Evolutionary conservation across 2,113 vertebrate genomes (phyloP), one percentile per base, ranked within the genome.

Genomic region (Sylvilagus bachmani): DNA sequence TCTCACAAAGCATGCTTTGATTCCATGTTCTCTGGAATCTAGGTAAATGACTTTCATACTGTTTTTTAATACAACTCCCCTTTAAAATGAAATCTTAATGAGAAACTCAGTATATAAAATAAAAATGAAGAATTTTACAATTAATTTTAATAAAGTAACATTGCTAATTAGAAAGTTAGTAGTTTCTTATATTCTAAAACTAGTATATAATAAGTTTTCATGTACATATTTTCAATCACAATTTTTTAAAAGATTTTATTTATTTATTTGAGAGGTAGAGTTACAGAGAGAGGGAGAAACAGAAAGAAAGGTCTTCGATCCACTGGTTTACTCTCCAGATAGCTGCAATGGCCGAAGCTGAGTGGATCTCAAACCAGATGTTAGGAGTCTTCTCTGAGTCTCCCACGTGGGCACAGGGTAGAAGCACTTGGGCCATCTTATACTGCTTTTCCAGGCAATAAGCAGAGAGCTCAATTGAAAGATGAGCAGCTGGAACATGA

Each of bases 71-170:
- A 67, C 25, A 78, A 36, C 12, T 31, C 16, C 5, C 27, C 87
- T 79, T 88, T 81, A 81, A 61, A 80, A 74, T 95, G 79, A 86
- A 77, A 70, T 44, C 38, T 95, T 85, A 90, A 67, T 92, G 95
- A 75, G 31, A 93, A 91, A 73, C 12, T 86, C 44, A 71, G 24
- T 61, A 33, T 89, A 66, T 77, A 55, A 89, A 91, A 73, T 88
- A 49, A 33, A 84, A 93, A 82, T 83, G 33, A 84, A 82, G 17
- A 87, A n/a, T 82, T 87, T 92, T 89, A 36, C 69, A 83, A 80
- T 92, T 95, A 58, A 94, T 58, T 16, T 88, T 82, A 24, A 6
- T 62, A 82, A 85, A 4, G 62, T 91, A n/a, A 73, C 25, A 66
- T 86, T 90, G 75, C 51, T 89, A 83, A 82, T 51, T 88, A 69